Evolutionary conservation across 2,113 vertebrate genomes (phyloP), one percentile per base, ranked within the genome.

Genomic region (Phoxinus phoxinus): DNA sequence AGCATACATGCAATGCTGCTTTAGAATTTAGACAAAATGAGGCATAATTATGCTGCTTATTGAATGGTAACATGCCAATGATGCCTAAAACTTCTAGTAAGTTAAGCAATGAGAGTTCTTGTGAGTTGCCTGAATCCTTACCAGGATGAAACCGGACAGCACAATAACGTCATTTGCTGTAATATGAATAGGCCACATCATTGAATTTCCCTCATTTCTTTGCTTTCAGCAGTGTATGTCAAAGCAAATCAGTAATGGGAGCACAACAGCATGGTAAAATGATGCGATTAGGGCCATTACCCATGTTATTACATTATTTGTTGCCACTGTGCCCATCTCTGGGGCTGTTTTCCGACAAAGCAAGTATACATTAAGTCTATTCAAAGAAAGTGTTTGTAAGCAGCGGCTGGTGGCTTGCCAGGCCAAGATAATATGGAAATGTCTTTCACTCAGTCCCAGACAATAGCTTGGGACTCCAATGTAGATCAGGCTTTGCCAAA

Each of bases 261-360:
- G 83, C 25, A 72, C 30, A 69, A 63, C 41, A 65, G 27, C 10
- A 37, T 73, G 15, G 67, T 63, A 81, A 61, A 85, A 61, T 78
- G 23, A 87, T 78, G 59, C 23, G 76, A 87, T 87, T 84, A 86
- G 59, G 46, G 46, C 53, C 86, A 86, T 89, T 87, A 86, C 5
- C 59, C 9, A 41, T 86, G 59, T 81, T 84, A 84, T 84, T 80
- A 35, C 37, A 86, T 88, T 78, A 78, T 61, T 21, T 69, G 53
- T 41, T 81, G 51, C 69, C 61, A 79, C 69, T 87, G 51, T 77
- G 37, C 74, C 12, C 25, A 73, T 61, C 41, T 82, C 73, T 51
- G 63, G 25, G 77, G 46, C 58, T 78, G 77, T 84, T 88, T 73
- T 79, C 56, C 21, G 32, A 86, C 84, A 86, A 81, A 87, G 76